A percentile compares a stretch with the other conserved stretches of the same genome.
These are phyloP conservation scores for Oreortyx pictus DNA, from an alignment of 2,797 vertebrate species.

Conservation along the genomic window DNA sequence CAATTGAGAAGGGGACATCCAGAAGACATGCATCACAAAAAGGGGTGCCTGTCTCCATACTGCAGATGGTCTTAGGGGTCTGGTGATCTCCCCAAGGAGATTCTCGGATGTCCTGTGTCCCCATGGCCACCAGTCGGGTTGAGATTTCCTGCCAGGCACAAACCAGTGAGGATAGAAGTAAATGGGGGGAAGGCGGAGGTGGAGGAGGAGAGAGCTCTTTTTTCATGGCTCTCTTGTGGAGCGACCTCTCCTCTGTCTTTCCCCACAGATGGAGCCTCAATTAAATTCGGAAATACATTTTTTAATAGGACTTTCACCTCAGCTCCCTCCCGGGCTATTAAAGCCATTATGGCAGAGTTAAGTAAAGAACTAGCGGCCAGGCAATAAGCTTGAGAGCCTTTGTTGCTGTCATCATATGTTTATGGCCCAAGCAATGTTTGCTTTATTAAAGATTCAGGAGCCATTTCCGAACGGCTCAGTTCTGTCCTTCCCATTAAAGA, in stretches of 20 bases:
- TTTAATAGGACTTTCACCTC: slow-evolving; percentile 79
- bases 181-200: neutral
- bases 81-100: neutral
- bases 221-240: slow-evolving; percentile 52
- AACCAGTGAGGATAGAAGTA: neutral
- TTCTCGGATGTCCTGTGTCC: neutral
- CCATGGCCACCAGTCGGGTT: neutral
- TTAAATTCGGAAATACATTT: slow-evolving; percentile 80
- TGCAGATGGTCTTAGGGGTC: accelerated
- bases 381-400: slow-evolving; percentile 72
- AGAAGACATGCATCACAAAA: neutral
- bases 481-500: slow-evolving; percentile 72
- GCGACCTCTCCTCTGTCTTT: slow-evolving; percentile 56
- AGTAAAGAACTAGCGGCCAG: slow-evolving; percentile 71
- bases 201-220: neutral
- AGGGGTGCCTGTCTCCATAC: accelerated
- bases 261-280: slow-evolving; percentile 74
- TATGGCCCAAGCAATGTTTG: slow-evolving; percentile 74
- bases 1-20: neutral
- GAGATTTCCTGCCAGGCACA: neutral
- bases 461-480: slow-evolving; percentile 65
- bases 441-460: slow-evolving; percentile 80
- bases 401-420: slow-evolving; percentile 74
- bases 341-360: slow-evolving; percentile 80
- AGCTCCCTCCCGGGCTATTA: slow-evolving; percentile 78